Percentiles rank a stretch among this genome's conserved stretches.
phyloP scores from a whole-genome alignment of 2,888 invertebrate genomes.

The Melinaea menophilus region DNA sequence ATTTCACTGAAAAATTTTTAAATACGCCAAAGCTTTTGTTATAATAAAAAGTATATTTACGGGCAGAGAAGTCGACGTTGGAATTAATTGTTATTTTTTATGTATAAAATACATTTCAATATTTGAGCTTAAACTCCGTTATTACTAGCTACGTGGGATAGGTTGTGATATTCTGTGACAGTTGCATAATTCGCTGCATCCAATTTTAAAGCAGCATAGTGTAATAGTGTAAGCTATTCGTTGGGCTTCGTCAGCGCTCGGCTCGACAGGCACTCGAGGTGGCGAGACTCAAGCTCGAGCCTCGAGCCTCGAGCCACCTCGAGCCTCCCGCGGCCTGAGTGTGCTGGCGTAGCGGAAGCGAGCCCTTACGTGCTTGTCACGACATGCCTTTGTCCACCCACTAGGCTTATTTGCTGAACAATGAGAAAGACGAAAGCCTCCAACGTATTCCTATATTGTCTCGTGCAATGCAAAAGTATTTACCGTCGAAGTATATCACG shows the following conservation, averaged over 20 bases:
- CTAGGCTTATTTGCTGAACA: conserved; percentile 78
- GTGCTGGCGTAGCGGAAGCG: conserved; percentile 75
- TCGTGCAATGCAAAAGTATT: conserved; percentile 46
- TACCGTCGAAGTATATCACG: conserved; percentile 53
- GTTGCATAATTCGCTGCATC: conserved; percentile 53
- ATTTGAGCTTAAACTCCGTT: too few species aligned
- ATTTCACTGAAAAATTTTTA: conserved; percentile 37
- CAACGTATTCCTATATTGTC: conserved; percentile 56
- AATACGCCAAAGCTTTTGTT: conserved; percentile 12
- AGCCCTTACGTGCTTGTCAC: conserved; percentile 70
- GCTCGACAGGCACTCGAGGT: conserved; percentile 63
- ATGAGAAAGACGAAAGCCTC: conserved; percentile 72
- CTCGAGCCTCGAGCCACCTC: conserved; percentile 49
- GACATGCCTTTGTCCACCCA: conserved; percentile 75
- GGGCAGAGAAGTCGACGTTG: too few species aligned
- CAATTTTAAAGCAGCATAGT: conserved; percentile 59
- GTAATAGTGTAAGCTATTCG: conserved; percentile 67
- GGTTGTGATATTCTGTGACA: background rate
- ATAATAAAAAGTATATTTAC: background rate
- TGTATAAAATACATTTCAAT: too few species aligned
- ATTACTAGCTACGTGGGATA: background rate
- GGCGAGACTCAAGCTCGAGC: conserved; percentile 33
- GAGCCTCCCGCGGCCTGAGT: conserved; percentile 59
- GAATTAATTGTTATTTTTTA: too few species aligned
- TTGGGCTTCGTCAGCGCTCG: conserved; percentile 68